A percentile compares a stretch with the other conserved stretches of the same genome.
phyloP scores from a whole-genome alignment of 2,113 vertebrate species.

The Gracilinanus agilis region DNA sequence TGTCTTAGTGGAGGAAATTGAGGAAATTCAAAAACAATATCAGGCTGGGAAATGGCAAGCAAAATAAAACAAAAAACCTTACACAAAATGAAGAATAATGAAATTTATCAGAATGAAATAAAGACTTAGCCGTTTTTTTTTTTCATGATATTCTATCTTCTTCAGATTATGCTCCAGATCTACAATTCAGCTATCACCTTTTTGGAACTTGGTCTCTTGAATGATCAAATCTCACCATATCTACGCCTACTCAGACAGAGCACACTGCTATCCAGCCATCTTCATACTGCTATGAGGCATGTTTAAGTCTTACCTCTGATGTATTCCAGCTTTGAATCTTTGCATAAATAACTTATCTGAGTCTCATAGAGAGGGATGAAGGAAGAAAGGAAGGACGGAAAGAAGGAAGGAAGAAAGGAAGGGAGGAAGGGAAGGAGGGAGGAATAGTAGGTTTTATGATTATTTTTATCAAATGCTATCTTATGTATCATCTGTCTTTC shows the following conservation, averaged over 20 bases:
- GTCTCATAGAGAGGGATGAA: background rate
- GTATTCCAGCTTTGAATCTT: background rate
- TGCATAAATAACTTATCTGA: background rate
- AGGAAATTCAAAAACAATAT: background rate
- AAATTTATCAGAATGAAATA: background rate
- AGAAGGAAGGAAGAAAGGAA: background rate
- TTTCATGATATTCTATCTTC: background rate
- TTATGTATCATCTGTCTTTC: background rate
- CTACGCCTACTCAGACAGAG: background rate
- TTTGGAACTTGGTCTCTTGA: background rate
- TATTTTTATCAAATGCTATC: background rate
- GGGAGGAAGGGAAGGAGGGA: background rate
- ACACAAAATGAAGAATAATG: background rate
- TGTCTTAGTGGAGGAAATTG: no score
- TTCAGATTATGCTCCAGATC: background rate
- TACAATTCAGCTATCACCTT: background rate
- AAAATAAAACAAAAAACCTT: no score
- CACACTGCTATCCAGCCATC: background rate
- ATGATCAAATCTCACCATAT: background rate
- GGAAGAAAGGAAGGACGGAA: background rate
- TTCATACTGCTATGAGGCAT: background rate
- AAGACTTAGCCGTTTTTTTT: no score
- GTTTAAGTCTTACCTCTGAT: background rate
- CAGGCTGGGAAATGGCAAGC: background rate
- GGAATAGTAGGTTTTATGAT: background rate